Evolutionary conservation across 2,113 vertebrate genomes (phyloP).

Genomic region (Pelodiscus sinensis): DNA sequence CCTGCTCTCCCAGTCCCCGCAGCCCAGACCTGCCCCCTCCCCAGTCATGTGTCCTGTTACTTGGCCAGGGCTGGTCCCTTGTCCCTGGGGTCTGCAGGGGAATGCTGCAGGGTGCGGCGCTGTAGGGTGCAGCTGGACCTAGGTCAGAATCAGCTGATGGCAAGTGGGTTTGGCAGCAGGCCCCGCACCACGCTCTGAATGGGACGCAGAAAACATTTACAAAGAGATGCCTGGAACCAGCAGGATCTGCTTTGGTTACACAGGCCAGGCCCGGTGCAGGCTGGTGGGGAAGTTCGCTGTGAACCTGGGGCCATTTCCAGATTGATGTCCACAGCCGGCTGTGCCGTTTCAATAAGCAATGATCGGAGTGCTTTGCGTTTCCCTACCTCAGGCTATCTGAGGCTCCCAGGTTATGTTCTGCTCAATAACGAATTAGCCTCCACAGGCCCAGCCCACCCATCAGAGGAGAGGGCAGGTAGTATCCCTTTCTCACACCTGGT

Average conservation of each 20-base stretch:
- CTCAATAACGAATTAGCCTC: accelerated
- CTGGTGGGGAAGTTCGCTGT: background rate
- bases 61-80: background rate
- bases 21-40: accelerated
- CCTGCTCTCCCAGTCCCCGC: background rate
- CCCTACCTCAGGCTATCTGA: background rate
- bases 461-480: background rate
- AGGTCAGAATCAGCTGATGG: accelerated
- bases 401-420: background rate
- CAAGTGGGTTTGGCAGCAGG: background rate
- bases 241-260: background rate
- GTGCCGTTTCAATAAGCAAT: background rate
- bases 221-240: background rate
- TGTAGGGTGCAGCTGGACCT: background rate
- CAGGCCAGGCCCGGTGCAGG: background rate
- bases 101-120: accelerated
- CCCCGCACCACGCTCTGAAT: background rate
- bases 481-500: background rate
- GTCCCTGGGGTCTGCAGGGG: background rate
- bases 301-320: background rate
- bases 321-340: background rate
- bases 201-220: background rate
- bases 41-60: accelerated
- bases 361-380: background rate
- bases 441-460: background rate